Percentiles rank a stretch among this genome's conserved stretches.
Conservation (phyloP, 2,113 vertebrate species). For the Tinamus guttatus region DNA sequence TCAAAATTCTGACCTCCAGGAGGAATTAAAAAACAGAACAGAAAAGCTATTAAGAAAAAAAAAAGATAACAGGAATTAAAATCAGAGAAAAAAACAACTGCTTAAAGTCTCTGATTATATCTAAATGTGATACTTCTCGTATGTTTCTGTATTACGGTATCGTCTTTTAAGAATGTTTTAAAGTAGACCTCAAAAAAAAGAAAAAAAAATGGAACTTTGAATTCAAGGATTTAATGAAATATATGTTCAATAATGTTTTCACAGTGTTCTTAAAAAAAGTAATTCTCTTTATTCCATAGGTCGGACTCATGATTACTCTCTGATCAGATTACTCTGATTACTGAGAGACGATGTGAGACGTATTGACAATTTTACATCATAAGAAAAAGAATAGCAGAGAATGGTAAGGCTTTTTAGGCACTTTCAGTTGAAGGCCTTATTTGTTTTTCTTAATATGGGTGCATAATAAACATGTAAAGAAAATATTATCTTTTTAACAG, state of each 20-base stretch:
- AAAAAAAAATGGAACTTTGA: background rate
- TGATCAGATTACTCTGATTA: background rate
- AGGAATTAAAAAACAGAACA: conserved; percentile 20
- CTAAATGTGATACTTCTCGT: background rate
- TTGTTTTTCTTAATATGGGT: background rate
- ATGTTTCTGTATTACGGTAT: background rate
- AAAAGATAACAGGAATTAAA: background rate
- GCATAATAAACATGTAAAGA: background rate
- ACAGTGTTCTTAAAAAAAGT: background rate
- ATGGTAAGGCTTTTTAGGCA: background rate
- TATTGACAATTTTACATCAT: background rate
- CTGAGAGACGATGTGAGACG: background rate
- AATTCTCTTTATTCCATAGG: background rate
- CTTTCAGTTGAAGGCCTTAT: background rate
- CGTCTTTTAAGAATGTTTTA: background rate
- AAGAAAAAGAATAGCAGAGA: background rate
- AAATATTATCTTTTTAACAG: background rate
- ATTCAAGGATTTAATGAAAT: background rate
- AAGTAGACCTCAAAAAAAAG: background rate
- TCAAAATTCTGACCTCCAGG: conserved; percentile 20
- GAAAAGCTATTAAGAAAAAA: background rate
- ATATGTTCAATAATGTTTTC: background rate
- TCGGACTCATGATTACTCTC: background rate
- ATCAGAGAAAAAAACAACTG: background rate
- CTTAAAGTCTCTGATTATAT: background rate